phyloP scores from a whole-genome alignment of 2,797 vertebrate species.

The Myotis vivesi region DNA sequence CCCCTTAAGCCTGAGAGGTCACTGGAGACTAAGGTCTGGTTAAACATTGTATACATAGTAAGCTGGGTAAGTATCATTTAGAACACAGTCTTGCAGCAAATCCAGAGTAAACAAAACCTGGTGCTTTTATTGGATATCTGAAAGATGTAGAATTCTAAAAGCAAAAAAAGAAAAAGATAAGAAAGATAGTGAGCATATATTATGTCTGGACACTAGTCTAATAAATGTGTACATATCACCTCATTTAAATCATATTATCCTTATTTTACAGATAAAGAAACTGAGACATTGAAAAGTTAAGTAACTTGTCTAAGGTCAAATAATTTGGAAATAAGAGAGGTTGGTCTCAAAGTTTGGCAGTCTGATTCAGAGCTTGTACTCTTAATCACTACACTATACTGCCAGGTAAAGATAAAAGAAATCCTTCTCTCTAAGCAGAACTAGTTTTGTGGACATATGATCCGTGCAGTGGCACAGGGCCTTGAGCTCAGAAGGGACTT shows the following conservation, averaged over 20 bases:
- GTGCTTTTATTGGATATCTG: background rate
- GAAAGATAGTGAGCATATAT: background rate
- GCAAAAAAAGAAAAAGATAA: background rate
- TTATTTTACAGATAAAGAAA: conserved; percentile 4
- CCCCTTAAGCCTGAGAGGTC: background rate
- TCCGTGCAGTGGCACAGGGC: background rate
- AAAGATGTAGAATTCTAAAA: conserved; percentile 27
- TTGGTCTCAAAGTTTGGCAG: background rate
- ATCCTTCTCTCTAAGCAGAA: background rate
- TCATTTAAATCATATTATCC: conserved; percentile 1
- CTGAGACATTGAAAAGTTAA: background rate
- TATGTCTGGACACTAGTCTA: background rate
- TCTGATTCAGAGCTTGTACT: background rate
- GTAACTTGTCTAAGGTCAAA: conserved; percentile 18
- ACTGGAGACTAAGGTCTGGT: background rate
- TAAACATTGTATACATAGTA: background rate
- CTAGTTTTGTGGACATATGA: background rate
- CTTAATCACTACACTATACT: background rate
- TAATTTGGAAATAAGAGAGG: background rate
- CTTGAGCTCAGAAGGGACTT: background rate
- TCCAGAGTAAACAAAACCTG: background rate
- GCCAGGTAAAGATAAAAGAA: conserved; percentile 27
- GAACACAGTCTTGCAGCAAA: background rate
- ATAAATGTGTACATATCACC: background rate
- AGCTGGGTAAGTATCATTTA: conserved; percentile 13